Conservation (phyloP, 1,140 invertebrate species). For the Saccostrea glomerata region DNA sequence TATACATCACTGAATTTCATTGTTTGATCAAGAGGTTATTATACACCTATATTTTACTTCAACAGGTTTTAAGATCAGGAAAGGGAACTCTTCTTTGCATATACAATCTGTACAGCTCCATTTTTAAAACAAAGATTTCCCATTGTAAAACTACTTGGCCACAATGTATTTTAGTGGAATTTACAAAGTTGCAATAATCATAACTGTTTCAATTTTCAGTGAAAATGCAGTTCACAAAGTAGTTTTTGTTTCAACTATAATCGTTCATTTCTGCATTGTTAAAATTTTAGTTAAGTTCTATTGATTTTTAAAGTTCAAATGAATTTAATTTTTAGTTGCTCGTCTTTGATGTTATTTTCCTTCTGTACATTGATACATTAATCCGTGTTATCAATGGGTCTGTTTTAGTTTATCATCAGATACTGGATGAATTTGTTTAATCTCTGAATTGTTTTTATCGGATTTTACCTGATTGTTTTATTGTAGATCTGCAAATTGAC, state of each 20-base stretch:
- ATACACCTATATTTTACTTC: too few relatives aligned
- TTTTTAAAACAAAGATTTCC: background rate
- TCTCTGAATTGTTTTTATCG: background rate
- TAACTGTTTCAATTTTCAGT: background rate
- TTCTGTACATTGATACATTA: background rate
- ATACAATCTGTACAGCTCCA: background rate
- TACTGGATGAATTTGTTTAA: background rate
- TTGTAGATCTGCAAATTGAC: background rate
- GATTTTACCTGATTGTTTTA: background rate
- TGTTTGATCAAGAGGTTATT: too few relatives aligned
- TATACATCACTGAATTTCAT: too few relatives aligned
- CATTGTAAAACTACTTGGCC: too few relatives aligned
- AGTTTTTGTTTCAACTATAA: background rate
- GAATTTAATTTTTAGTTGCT: background rate
- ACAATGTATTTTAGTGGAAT: too few relatives aligned
- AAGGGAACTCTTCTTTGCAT: background rate
- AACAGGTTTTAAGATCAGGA: background rate
- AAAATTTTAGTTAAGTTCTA: too few relatives aligned
- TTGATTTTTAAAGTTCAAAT: background rate
- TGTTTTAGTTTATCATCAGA: background rate
- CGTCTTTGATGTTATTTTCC: background rate
- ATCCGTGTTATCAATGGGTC: background rate
- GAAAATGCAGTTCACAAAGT: background rate
- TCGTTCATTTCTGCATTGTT: background rate
- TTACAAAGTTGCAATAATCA: too few relatives aligned